These are phyloP conservation scores for Chanos chanos DNA, from an alignment of 2,797 vertebrate species.

Conservation along the genomic window DNA sequence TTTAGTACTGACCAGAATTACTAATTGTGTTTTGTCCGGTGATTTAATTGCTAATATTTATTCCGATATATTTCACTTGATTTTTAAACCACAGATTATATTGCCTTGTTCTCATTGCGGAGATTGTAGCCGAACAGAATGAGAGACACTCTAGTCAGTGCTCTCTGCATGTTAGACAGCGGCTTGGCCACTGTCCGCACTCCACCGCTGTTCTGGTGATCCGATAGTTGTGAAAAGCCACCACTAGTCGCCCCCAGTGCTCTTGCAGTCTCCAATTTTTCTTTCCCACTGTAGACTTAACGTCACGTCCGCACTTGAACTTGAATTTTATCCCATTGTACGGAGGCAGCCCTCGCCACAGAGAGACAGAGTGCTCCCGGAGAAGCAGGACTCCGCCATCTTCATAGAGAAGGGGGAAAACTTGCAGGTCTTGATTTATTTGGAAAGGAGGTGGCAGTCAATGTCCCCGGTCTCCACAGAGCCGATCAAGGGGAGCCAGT, in stretches of 20 bases:
- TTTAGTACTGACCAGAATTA: too few species aligned
- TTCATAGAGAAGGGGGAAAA: conserved; percentile 80
- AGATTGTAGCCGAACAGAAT: conserved; percentile 12
- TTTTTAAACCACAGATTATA: neutral
- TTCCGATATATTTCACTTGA: neutral
- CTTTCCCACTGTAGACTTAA: conserved; percentile 96
- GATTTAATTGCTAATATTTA: neutral
- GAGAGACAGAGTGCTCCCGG: conserved; percentile 86
- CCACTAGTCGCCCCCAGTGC: conserved; percentile 99
- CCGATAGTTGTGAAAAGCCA: conserved; percentile 90
- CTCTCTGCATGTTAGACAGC: conserved; percentile 19
- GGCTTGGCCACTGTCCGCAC: conserved; percentile 51
- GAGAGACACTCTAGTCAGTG: neutral
- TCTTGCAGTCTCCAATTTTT: conserved; percentile 92
- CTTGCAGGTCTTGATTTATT: conserved; percentile 64
- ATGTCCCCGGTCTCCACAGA: conserved; percentile 70
- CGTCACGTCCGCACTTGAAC: conserved; percentile 99
- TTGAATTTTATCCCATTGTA: conserved; percentile 98
- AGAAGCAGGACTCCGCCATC: conserved; percentile 89
- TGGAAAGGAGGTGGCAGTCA: conserved; percentile 52
- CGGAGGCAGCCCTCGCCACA: conserved; percentile 93
- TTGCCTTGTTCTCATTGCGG: neutral
- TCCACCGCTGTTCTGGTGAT: conserved; percentile 52
- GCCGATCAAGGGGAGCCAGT: conserved; percentile 76
- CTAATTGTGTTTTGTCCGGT: conserved; percentile 17